Percentiles rank a stretch among this genome's conserved stretches.
Evolutionary conservation across 2,113 vertebrate genomes (phyloP).

Genomic region (Ophiodon elongatus): DNA sequence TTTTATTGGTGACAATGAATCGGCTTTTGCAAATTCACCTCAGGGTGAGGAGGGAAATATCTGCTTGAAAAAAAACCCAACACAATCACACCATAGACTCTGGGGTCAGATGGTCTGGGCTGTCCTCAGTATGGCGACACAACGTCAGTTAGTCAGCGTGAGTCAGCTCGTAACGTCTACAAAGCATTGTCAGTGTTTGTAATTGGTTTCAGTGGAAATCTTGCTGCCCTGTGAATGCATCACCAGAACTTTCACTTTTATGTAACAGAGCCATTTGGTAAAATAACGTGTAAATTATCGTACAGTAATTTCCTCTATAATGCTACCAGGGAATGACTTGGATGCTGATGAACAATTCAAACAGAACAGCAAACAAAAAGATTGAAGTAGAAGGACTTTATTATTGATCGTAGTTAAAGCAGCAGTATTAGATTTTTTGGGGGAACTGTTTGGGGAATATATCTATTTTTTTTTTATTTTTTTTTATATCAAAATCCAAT

Average conservation of each 20-base stretch:
- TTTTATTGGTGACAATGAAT: constrained; percentile 59
- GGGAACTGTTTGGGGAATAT: not conserved
- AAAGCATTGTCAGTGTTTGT: not conserved
- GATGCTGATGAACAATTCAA: not conserved
- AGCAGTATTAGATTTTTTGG: not conserved
- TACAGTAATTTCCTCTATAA: constrained; percentile 42
- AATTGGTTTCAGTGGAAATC: not conserved
- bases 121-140: constrained; percentile 12
- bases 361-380: not conserved
- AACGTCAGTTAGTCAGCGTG: constrained; percentile 39
- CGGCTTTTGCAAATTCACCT: constrained; percentile 21
- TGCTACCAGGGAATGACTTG: not conserved
- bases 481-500: not conserved
- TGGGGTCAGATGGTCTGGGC: constrained; percentile 28
- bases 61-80: constrained; percentile 6
- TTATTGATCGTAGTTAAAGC: not conserved
- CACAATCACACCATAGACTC: not conserved
- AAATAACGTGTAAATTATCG: not conserved
- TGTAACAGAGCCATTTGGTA: not conserved
- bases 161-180: not conserved
- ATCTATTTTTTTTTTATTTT: not conserved
- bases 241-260: constrained; percentile 41
- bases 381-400: not conserved
- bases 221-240: not conserved
- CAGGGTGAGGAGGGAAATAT: constrained; percentile 49